A percentile compares a stretch with the other conserved stretches of the same genome.
These are phyloP conservation scores for Tetragonula carbonaria DNA, from an alignment of 2,888 invertebrate species.

Conservation along the genomic window DNA sequence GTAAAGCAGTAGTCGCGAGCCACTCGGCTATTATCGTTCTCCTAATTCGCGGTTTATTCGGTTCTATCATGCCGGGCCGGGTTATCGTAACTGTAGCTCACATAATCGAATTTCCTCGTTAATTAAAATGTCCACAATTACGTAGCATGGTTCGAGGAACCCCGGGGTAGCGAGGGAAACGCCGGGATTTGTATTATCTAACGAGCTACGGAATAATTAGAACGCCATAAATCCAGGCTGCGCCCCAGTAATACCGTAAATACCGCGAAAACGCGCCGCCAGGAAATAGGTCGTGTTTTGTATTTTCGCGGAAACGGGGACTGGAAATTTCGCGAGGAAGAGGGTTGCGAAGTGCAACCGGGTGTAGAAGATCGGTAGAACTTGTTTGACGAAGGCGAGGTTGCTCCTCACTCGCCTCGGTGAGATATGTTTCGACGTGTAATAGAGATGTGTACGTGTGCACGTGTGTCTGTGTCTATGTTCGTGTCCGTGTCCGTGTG, in stretches of 20 bases:
- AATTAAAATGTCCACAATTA: conserved; percentile 44
- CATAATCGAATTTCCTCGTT: conserved; percentile 40
- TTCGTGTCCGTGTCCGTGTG: too few species aligned
- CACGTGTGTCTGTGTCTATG: too few species aligned
- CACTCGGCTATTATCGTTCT: background rate
- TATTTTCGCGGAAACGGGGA: background rate
- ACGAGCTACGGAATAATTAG: conserved; percentile 27
- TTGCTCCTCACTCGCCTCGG: background rate
- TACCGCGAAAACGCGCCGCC: background rate
- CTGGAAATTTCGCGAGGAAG: background rate
- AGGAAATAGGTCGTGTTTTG: background rate
- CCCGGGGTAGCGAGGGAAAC: background rate
- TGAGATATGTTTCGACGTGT: background rate
- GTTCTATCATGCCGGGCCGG: background rate
- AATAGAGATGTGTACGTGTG: too few species aligned
- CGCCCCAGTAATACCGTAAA: background rate
- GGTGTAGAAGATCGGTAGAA: background rate
- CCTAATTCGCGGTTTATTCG: conserved; percentile 11
- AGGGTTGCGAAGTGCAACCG: background rate
- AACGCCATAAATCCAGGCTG: conserved; percentile 2
- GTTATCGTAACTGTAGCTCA: conserved; percentile 4
- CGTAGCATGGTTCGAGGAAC: conserved; percentile 18
- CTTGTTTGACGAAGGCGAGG: background rate
- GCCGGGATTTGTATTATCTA: conserved; percentile 28
- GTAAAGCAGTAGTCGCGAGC: background rate